Base-by-base conservation (phyloP, 2,113 vertebrate species). In the Vidua macroura region DNA sequence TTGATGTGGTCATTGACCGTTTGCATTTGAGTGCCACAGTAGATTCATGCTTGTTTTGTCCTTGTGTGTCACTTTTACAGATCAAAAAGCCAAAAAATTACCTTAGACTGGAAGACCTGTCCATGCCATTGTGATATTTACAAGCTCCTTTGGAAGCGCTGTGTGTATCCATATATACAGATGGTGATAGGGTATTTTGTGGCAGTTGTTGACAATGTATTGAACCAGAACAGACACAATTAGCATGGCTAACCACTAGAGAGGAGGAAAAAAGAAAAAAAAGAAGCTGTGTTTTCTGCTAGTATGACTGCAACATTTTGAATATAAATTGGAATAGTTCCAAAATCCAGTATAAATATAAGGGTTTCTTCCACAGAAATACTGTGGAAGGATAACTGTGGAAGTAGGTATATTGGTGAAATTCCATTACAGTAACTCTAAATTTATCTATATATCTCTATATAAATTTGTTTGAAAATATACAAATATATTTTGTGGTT, bases 251-350 rank as follows among this genome's bases (percentile, higher is more conserved):
- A 60, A 53, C n/a, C 6, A 7, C 5, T 62, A 49, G 18, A 70
- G 15, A 83, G 15, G 4, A 27, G 6, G 0, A 14, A 31, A 27
- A 76, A 30, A 30, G 51, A 52, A 52, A 22, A 13, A 12, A 30
- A 55, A 52, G 19, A 13, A 12, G 3, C 10, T 9, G 2, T 3
- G 2, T 0, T 44, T 64, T 58, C 46, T 74, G 21, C 28, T 20
- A 25, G 9, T 27, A 30, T 33, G 27, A 69, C 48, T 55, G 7
- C 7, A 31, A 27, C 1, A 44, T 62, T 78, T 76, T 58, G 43
- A 27, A 5, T 39, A 48, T 15, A 43, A 70, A 68, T 56, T 49
- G 27, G 17, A 76, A 37, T 59, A 44, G 39, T 72, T 68, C 25
- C 22, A 69, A 81, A 60, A 55, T 24, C 4, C 11, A 2, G 6